Conservation (phyloP, 2,888 invertebrate genomes). For the Apoda limacodes region DNA sequence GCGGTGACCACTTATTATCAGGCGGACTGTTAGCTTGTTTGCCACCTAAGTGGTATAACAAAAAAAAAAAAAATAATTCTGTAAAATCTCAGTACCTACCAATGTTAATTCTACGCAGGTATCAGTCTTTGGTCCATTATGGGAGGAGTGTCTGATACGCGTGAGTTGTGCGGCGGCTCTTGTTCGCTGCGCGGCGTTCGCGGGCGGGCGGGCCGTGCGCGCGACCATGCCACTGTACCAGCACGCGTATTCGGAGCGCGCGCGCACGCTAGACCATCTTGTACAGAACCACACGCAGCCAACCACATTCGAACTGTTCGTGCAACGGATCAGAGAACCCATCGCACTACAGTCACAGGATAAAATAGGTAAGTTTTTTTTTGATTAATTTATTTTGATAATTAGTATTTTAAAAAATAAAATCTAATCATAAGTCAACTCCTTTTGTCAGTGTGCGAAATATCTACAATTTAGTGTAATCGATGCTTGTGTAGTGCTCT, state of each 20-base stretch:
- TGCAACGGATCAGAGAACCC: conserved; percentile 50
- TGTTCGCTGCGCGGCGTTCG: conserved; percentile 87
- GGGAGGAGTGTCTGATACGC: conserved; percentile 84
- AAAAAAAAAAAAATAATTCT: no score
- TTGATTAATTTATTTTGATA: no score
- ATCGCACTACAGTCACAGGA: conserved; percentile 24
- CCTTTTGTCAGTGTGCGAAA: no score
- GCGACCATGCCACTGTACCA: conserved; percentile 91
- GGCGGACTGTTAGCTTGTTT: no score
- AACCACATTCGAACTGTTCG: conserved; percentile 90
- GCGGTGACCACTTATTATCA: no score
- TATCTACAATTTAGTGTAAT: no score
- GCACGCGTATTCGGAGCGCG: conserved; percentile 94
- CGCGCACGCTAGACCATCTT: conserved; percentile 85
- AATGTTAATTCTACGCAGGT: no score
- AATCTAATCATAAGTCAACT: no score
- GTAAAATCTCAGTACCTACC: no score
- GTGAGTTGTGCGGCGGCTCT: conserved; percentile 79
- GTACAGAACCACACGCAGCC: conserved; percentile 87
- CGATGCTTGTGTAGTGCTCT: no score
- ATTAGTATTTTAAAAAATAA: no score
- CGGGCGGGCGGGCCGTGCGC: conserved; percentile 92
- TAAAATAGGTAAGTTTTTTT: conserved; percentile 7
- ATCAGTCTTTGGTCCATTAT: conserved; percentile 95
- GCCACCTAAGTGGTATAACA: no score